Base-by-base conservation (phyloP, 2,888 invertebrate genomes). In the Acleris cristana region DNA sequence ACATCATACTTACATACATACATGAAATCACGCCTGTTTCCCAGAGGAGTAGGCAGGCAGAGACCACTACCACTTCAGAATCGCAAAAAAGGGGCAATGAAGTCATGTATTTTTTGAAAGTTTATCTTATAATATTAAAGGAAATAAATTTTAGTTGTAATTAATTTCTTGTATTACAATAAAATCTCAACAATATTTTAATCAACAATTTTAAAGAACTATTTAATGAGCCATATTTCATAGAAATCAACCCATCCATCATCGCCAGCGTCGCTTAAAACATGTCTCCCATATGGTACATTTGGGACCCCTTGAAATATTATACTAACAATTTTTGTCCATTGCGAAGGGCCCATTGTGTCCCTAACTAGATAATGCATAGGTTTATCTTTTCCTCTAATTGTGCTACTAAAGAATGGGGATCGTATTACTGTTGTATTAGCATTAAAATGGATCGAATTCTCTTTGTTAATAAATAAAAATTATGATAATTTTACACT, bases 351-450 rank as follows among this genome's bases (percentile, higher is more conserved):
- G 88, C 86, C 87, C 61, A 62, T 66, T 66, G 88, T 87, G 86
- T 81, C 84, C 85, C 84, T 87, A 87, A 90, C 88, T 89, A 92
- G 92, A 92, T 92, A 92, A 92, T 92, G 88, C 88, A 90, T 87
- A 90, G 91, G 90, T 87, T 89, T 90, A 90, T 90, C 86, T 82
- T 82, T 81, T 77, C 81, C 82, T 80, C 86, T 89, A 90, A 92
- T 91, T 90, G 88, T 89, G 84, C 79, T 75, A 79, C 76, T 75
- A 79, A 82, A 85, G 84, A 89, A 90, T 87, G 78, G 88, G 85
- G 85, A 89, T 92, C 87, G 88, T 87, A 87, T 92, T 91, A 88
- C 92, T 79, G 49, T 65, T 26, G 72, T 75, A 92, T 92, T 92
- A 88, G 86, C 92, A 92, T 92, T 76, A 87, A 83, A 90, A 90